Conservation (phyloP, 1,140 invertebrate genomes). For the Meloidogyne floridensis region DNA sequence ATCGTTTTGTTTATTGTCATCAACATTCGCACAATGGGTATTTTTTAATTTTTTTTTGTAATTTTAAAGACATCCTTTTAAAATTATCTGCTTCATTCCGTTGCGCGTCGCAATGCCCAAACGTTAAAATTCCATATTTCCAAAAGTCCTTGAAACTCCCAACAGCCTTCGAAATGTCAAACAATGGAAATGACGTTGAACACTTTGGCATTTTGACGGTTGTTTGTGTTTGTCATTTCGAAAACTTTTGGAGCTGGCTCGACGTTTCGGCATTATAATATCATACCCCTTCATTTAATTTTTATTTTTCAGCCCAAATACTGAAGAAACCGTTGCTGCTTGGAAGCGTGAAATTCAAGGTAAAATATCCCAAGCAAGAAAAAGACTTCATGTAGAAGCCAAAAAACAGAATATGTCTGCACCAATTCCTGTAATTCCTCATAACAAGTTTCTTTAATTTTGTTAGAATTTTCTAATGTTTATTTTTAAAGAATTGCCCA, state of each 20-base stretch:
- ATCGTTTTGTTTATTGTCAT: conserved; percentile 51
- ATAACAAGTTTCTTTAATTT: conserved; percentile 33
- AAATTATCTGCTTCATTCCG: no score
- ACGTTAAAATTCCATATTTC: no score
- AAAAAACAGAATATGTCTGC: conserved; percentile 30
- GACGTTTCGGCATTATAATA: neutral
- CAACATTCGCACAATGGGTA: conserved; percentile 34
- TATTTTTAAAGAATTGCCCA: conserved; percentile 41
- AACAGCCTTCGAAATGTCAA: no score
- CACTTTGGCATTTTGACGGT: no score
- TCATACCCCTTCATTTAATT: no score
- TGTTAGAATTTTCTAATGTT: neutral
- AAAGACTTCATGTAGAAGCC: conserved; percentile 21
- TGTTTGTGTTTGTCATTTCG: no score
- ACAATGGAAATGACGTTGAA: no score
- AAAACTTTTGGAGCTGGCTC: no score
- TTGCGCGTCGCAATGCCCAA: no score
- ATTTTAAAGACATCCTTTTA: neutral
- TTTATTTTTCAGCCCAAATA: neutral
- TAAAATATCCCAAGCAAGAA: conserved; percentile 43
- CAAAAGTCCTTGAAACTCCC: no score
- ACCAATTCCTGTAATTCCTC: conserved; percentile 45
- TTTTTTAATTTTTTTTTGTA: neutral
- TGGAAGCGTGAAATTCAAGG: conserved; percentile 42
- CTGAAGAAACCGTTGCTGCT: conserved; percentile 19